phyloP scores from a whole-genome alignment of 1,140 invertebrate genomes.

The Atta cephalotes region DNA sequence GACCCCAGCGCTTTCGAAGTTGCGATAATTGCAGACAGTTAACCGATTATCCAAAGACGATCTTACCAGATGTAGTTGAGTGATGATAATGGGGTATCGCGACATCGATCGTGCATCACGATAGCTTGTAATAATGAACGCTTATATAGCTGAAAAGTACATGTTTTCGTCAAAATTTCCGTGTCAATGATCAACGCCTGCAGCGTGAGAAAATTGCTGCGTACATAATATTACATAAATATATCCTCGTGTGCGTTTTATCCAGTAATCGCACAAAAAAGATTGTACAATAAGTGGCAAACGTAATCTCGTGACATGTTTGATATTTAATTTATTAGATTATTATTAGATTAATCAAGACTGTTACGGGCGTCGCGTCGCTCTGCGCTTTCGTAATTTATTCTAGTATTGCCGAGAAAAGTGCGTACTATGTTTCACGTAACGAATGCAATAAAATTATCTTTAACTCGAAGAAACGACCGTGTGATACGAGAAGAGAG shows the following conservation, averaged over 20 bases:
- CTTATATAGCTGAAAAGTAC: conserved; percentile 27
- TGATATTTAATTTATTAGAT: conserved; percentile 67
- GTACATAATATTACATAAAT: conserved; percentile 44
- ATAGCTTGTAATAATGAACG: conserved; percentile 42
- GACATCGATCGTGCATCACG: conserved; percentile 52
- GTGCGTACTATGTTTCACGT: background rate
- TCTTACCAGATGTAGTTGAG: conserved; percentile 52
- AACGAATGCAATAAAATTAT: conserved; percentile 51
- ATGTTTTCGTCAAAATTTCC: conserved; percentile 33
- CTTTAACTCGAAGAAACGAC: conserved; percentile 39
- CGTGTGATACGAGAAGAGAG: conserved; percentile 19
- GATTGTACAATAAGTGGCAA: conserved; percentile 23
- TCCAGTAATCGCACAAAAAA: background rate
- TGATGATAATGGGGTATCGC: conserved; percentile 59
- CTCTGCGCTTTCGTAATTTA: conserved; percentile 27
- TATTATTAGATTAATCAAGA: conserved; percentile 76
- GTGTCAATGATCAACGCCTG: conserved; percentile 30
- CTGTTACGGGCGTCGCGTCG: conserved; percentile 60
- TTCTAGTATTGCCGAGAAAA: background rate
- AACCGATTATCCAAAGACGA: conserved; percentile 71
- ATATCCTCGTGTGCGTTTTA: conserved; percentile 6
- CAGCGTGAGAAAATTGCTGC: conserved; percentile 12
- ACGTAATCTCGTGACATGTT: conserved; percentile 38
- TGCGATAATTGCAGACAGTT: conserved; percentile 67
- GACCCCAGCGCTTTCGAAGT: conserved; percentile 47